phyloP scores from a whole-genome alignment of 2,888 invertebrate genomes.

The Hoplodrina blanda region DNA sequence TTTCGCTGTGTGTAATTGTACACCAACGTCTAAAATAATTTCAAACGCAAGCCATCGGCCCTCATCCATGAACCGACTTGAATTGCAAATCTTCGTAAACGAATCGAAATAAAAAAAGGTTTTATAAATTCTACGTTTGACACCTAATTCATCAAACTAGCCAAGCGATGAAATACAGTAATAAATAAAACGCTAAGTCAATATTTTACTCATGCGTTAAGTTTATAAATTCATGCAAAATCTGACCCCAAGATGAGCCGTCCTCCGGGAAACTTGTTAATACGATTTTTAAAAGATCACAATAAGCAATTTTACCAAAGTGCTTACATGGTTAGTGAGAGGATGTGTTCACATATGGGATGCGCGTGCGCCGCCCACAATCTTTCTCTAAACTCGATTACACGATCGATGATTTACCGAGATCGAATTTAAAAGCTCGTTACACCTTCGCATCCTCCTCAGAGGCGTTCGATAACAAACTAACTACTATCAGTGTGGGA shows the following conservation, averaged over 20 bases:
- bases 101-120: conserved; percentile 65
- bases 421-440: conserved; percentile 87
- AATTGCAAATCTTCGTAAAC: conserved; percentile 73
- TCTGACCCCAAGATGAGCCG: conserved; percentile 85
- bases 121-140: conserved; percentile 71
- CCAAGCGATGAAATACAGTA: conserved; percentile 68
- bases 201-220: conserved; percentile 71
- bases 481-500: conserved; percentile 72
- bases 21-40: conserved; percentile 81
- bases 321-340: conserved; percentile 80
- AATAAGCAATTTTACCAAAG: conserved; percentile 74
- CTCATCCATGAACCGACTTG: conserved; percentile 82
- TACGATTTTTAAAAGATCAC: conserved; percentile 56
- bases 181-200: conserved; percentile 52
- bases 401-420: conserved; percentile 88
- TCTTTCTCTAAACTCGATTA: conserved; percentile 89
- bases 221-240: conserved; percentile 77
- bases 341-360: conserved; percentile 86
- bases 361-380: conserved; percentile 86
- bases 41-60: conserved; percentile 81
- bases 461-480: conserved; percentile 69
- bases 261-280: conserved; percentile 81
- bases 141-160: conserved; percentile 76
- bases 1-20: conserved; percentile 83
- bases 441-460: conserved; percentile 81